Percentiles rank a stretch among this genome's conserved stretches.
These are phyloP conservation scores for Chalcosyrphus nemorum DNA, from an alignment of 2,888 invertebrate species.

Conservation along the genomic window DNA sequence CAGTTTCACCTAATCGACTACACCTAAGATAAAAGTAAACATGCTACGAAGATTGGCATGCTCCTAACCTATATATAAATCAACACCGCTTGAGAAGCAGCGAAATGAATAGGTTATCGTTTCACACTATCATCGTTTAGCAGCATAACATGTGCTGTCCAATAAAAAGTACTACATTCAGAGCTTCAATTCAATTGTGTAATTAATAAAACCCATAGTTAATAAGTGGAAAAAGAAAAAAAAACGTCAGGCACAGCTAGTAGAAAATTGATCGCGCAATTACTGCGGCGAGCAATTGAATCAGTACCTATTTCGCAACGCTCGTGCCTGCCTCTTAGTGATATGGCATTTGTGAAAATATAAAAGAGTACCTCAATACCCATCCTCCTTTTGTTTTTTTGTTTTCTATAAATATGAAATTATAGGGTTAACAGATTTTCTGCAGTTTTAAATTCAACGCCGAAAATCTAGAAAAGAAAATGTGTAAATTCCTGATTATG, in stretches of 20 bases:
- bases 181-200: slow-evolving; percentile 2
- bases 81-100: not conserved
- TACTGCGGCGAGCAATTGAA: slow-evolving; percentile 29
- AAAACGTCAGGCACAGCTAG: slow-evolving; percentile 1
- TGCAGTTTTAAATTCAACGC: slow-evolving; percentile 21
- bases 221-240: not conserved
- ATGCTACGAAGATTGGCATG: not conserved
- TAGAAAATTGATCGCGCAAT: slow-evolving; percentile 48
- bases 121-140: slow-evolving; percentile 41
- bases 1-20: not conserved
- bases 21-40: not conserved
- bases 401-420: slow-evolving; percentile 13
- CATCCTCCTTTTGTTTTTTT: too few relatives aligned
- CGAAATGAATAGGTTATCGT: slow-evolving; percentile 41
- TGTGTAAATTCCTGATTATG: slow-evolving; percentile 64
- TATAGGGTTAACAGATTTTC: slow-evolving; percentile 24
- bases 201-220: slow-evolving; percentile 6
- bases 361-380: too few relatives aligned
- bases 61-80: not conserved
- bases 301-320: slow-evolving; percentile 23
- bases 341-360: not conserved
- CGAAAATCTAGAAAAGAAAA: too few relatives aligned
- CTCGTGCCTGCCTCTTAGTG: not conserved
- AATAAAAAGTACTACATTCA: not conserved
- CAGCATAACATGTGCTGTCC: slow-evolving; percentile 13